Evolutionary conservation across 2,888 invertebrate genomes (phyloP).

Genomic region (Lamproptera curius): DNA sequence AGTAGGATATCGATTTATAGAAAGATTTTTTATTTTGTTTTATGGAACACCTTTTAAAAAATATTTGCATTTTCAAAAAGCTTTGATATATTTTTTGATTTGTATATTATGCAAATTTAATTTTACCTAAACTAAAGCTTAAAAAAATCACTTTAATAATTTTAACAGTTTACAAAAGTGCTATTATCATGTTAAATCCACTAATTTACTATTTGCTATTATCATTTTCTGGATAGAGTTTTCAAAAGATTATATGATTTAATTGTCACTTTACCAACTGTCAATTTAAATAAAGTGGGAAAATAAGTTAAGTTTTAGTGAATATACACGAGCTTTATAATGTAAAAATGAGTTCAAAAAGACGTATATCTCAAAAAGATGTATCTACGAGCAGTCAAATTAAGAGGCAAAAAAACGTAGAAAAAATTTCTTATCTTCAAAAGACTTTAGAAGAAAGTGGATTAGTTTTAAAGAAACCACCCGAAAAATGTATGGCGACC

Average conservation of each 20-base stretch:
- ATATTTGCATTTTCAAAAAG: too few relatives aligned
- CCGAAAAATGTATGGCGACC: conserved; percentile 47
- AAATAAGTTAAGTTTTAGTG: background rate
- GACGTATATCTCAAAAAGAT: conserved; percentile 18
- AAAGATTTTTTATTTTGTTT: too few relatives aligned
- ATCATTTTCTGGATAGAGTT: background rate
- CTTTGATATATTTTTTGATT: too few relatives aligned
- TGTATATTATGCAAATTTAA: too few relatives aligned
- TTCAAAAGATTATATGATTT: background rate
- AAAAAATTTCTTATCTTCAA: conserved; percentile 41
- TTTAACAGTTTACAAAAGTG: too few relatives aligned
- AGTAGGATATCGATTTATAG: too few relatives aligned
- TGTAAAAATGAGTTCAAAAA: conserved; percentile 25
- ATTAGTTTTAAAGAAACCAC: conserved; percentile 47
- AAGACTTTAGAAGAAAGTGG: conserved; percentile 52
- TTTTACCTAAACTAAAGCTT: too few relatives aligned
- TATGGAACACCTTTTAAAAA: too few relatives aligned
- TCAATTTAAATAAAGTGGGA: background rate
- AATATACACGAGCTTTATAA: background rate
- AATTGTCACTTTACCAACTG: background rate
- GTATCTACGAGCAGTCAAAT: conserved; percentile 29
- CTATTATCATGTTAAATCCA: background rate
- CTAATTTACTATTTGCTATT: background rate
- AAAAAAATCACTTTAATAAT: too few relatives aligned
- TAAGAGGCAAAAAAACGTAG: conserved; percentile 41